phyloP scores from a whole-genome alignment of 2,888 invertebrate species.

The Meloe dianella region DNA sequence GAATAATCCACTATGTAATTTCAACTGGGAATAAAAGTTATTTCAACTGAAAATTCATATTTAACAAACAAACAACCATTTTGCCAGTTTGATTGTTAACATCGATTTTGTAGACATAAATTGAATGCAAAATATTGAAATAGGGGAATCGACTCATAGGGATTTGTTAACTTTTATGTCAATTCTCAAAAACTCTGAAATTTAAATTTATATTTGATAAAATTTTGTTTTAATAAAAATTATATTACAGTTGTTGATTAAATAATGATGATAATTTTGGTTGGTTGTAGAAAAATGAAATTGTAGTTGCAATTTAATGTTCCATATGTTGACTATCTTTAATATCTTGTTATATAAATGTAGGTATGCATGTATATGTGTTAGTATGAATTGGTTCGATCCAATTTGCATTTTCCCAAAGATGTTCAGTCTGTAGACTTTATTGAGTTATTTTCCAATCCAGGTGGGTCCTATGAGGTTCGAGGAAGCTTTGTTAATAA shows the following conservation, averaged over 20 bases:
- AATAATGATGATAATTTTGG: not conserved
- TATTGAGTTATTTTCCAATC: constrained; percentile 13
- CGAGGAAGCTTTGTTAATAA: constrained; percentile 8
- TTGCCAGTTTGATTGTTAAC: constrained; percentile 5
- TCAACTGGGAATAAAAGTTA: constrained; percentile 6
- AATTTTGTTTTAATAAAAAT: not conserved
- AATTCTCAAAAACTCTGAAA: not conserved
- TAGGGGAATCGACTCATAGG: not conserved
- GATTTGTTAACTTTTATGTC: not conserved
- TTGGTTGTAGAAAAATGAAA: not conserved
- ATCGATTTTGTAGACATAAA: not conserved
- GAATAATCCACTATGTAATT: constrained; percentile 7
- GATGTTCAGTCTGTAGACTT: constrained; percentile 8
- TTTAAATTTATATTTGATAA: not conserved
- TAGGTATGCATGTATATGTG: not conserved
- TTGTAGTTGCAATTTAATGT: not conserved
- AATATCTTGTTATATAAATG: not conserved
- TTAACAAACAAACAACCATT: constrained; percentile 9
- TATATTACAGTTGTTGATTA: not conserved
- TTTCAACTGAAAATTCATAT: constrained; percentile 4
- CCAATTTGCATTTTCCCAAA: constrained; percentile 9
- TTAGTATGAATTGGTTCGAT: not conserved
- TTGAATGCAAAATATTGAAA: not conserved
- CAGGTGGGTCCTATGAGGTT: constrained; percentile 4
- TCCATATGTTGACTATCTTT: not conserved